These are phyloP conservation scores for Trimorus sp. DNA, from an alignment of 2,888 invertebrate genomes.

Conservation along the genomic window DNA sequence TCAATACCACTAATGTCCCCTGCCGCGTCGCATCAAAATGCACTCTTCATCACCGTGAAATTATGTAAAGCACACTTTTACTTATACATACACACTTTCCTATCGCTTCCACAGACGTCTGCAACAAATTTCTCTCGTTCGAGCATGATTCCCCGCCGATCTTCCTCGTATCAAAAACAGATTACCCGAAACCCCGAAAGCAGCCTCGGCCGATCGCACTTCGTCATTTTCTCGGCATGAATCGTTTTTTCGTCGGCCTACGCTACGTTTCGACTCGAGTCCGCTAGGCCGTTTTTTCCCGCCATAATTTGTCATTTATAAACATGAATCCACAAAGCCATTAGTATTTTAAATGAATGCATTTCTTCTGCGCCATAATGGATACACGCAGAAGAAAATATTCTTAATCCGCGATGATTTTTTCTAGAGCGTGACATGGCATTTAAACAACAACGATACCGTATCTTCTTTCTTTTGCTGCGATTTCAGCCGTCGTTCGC, in stretches of 20 bases:
- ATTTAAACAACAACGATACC: constrained; percentile 23
- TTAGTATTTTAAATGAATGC: constrained; percentile 21
- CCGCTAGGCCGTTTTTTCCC: not conserved
- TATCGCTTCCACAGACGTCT: no score
- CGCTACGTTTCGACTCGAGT: not conserved
- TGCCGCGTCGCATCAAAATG: not conserved
- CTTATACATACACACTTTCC: no score
- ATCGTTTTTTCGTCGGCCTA: not conserved
- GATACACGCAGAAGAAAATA: constrained; percentile 28
- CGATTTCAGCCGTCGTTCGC: no score
- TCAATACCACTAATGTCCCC: not conserved
- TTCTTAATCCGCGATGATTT: constrained; percentile 15
- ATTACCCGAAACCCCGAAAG: no score
- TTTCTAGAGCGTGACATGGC: constrained; percentile 32
- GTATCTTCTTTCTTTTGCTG: not conserved
- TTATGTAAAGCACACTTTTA: no score
- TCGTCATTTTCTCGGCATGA: constrained; percentile 1
- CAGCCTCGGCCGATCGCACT: not conserved
- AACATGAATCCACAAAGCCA: constrained; percentile 12
- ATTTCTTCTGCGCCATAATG: constrained; percentile 17
- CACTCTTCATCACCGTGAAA: no score
- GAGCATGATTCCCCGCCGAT: not conserved
- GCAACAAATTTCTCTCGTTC: not conserved
- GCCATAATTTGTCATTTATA: constrained; percentile 25
- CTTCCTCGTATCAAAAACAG: not conserved